phyloP scores from a whole-genome alignment of 1,140 invertebrate species.

The Zophobas atratus region DNA sequence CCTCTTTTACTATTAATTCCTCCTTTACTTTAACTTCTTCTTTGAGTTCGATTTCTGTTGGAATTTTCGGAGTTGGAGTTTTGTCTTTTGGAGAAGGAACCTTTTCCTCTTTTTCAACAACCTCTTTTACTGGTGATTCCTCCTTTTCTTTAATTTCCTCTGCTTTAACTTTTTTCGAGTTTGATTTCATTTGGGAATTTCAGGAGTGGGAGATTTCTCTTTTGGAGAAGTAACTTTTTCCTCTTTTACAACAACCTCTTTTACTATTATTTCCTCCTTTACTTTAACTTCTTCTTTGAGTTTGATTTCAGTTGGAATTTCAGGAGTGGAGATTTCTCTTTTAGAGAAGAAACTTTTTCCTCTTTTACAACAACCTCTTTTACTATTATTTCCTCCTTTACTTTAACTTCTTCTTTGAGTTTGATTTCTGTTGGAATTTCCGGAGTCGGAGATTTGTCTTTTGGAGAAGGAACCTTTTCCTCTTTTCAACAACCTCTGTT shows the following conservation, averaged over 20 bases:
- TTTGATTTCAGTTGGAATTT: constrained; percentile 15
- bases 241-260: background rate
- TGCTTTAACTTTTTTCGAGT: too few relatives aligned
- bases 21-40: constrained; percentile 5
- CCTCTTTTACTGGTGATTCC: background rate
- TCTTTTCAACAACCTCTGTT: background rate
- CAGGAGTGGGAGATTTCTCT: constrained; percentile 20
- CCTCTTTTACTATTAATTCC: constrained; percentile 20
- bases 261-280: background rate
- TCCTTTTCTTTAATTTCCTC: constrained; percentile 1
- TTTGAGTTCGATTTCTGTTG: constrained; percentile 14
- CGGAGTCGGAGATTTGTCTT: constrained; percentile 20
- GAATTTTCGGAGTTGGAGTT: constrained; percentile 2
- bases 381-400: constrained; percentile 9
- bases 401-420: constrained; percentile 6
- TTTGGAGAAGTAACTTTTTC: background rate
- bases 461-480: background rate
- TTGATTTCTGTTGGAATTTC: constrained; percentile 1
- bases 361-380: background rate
- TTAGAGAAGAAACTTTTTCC: background rate
- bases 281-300: constrained; percentile 3
- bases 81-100: constrained; percentile 9
- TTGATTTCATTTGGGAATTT: constrained; percentile 2
- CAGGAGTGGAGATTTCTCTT: constrained; percentile 9
- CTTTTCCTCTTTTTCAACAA: constrained; percentile 30